These are phyloP conservation scores for Acipenser oxyrinchus DNA, from an alignment of 2,797 vertebrate species.

Conservation along the genomic window DNA sequence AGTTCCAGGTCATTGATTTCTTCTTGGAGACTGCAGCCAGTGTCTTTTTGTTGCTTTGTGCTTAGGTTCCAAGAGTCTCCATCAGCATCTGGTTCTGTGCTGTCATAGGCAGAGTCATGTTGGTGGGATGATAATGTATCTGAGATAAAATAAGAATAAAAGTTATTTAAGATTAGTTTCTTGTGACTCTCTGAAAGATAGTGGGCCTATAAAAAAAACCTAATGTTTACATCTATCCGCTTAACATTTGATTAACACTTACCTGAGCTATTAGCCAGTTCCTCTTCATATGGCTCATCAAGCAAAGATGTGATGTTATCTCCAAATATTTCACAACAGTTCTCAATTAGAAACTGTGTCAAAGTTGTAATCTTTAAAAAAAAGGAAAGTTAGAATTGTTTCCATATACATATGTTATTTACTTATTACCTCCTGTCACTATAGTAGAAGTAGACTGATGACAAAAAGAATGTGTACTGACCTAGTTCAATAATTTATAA, in stretches of 20 bases:
- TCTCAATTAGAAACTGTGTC: constrained; percentile 81
- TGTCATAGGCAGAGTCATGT: constrained; percentile 88
- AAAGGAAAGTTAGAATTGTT: neutral
- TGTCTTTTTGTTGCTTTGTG: constrained; percentile 8
- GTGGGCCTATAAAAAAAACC: no score
- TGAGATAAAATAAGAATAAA: constrained; percentile 35
- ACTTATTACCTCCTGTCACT: no score
- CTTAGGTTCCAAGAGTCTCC: constrained; percentile 32
- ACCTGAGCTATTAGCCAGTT: constrained; percentile 62
- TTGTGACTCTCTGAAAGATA: no score
- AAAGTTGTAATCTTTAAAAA: constrained; percentile 67
- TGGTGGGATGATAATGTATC: constrained; percentile 69
- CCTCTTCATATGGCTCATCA: constrained; percentile 55
- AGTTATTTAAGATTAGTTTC: neutral
- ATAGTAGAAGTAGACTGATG: no score
- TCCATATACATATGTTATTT: no score
- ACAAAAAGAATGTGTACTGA: no score
- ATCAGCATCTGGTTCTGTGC: constrained; percentile 77
- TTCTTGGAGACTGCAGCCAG: neutral
- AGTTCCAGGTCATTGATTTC: no score
- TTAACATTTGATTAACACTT: constrained; percentile 13
- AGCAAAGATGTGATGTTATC: constrained; percentile 56
- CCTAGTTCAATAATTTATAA: no score
- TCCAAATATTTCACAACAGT: constrained; percentile 73
- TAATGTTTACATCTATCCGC: no score